A percentile compares a stretch with the other conserved stretches of the same genome.
These are phyloP conservation scores for Hycleus phaleratus DNA, from an alignment of 1,140 invertebrate species.

Conservation along the genomic window DNA sequence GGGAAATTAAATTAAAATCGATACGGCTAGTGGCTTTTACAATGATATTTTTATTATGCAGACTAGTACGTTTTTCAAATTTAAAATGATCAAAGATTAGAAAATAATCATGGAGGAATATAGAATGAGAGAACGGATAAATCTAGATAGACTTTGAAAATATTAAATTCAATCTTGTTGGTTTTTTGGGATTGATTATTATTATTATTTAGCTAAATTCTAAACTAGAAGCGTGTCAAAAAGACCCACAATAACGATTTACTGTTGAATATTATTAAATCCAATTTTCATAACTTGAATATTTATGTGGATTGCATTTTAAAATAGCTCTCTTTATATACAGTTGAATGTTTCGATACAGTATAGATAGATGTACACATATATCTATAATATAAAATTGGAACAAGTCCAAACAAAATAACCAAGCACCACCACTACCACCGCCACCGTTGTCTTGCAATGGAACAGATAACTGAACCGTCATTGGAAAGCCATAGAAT, in stretches of 20 bases:
- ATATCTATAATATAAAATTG: constrained; percentile 19
- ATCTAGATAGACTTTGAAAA: no score
- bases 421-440: neutral
- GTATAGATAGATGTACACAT: constrained; percentile 12
- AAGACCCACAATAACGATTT: neutral
- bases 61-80: no score
- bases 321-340: constrained; percentile 17
- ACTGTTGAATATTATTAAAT: constrained; percentile 20
- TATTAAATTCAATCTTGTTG: no score
- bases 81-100: no score
- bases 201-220: no score
- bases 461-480: constrained; percentile 27
- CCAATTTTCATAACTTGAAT: constrained; percentile 23
- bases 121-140: no score
- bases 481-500: constrained; percentile 32
- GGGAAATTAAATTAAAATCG: no score
- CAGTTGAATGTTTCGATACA: constrained; percentile 28
- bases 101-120: no score
- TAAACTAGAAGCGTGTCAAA: no score
- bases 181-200: no score
- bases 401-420: constrained; percentile 33
- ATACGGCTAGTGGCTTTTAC: no score
- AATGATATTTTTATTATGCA: no score
- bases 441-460: constrained; percentile 20
- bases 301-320: constrained; percentile 27